phyloP scores from a whole-genome alignment of 2,888 invertebrate species.

The Erebia palarica region DNA sequence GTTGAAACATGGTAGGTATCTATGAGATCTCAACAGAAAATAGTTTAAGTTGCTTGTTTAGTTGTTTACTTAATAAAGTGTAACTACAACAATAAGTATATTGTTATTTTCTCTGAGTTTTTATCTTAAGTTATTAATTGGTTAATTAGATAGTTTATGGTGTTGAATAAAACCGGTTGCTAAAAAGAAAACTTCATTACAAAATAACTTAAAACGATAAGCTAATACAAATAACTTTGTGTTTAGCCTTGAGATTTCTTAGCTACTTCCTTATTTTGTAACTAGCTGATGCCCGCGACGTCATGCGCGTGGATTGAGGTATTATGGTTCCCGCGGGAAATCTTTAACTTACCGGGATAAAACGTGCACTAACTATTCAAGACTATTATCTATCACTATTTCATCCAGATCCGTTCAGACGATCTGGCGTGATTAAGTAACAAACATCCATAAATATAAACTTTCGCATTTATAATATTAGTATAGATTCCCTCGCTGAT shows the following conservation, averaged over 20 bases:
- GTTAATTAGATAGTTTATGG: not conserved
- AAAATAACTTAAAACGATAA: constrained; percentile 18
- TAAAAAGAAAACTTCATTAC: constrained; percentile 6
- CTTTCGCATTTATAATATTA: too few relatives aligned
- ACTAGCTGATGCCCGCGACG: too few relatives aligned
- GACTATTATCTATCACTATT: too few relatives aligned
- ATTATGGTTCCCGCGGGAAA: too few relatives aligned
- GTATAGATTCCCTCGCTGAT: too few relatives aligned
- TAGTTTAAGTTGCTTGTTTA: not conserved
- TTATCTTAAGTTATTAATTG: not conserved
- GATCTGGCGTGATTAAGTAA: too few relatives aligned
- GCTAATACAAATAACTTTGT: constrained; percentile 13
- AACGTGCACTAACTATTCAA: too few relatives aligned
- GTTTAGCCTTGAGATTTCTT: constrained; percentile 27
- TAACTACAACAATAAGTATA: not conserved
- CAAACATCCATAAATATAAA: too few relatives aligned
- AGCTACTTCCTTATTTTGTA: constrained; percentile 25
- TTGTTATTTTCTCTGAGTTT: not conserved
- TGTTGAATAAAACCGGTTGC: constrained; percentile 2
- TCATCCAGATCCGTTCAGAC: too few relatives aligned
- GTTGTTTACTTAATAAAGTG: not conserved
- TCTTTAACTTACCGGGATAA: too few relatives aligned
- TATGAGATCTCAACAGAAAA: not conserved
- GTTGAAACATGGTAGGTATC: not conserved
- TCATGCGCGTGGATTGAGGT: too few relatives aligned